Percentiles rank a stretch among this genome's conserved stretches.
Conservation (phyloP, 2,888 invertebrate species). For the Drosophila siamana region DNA sequence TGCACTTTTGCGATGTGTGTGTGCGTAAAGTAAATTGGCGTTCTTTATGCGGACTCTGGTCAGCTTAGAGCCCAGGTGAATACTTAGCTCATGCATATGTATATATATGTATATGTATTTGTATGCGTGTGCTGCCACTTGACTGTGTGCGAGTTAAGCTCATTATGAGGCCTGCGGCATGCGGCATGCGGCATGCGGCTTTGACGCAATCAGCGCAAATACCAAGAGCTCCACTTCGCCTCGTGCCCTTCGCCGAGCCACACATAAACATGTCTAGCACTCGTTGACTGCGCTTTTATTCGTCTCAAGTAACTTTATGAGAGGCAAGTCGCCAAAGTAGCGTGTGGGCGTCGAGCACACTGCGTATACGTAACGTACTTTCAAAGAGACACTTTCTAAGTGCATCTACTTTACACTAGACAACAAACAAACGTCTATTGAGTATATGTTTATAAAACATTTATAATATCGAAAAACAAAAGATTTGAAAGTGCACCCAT, state of each 20-base stretch:
- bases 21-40: slow-evolving; percentile 24
- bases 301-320: slow-evolving; percentile 15
- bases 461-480: too few species aligned
- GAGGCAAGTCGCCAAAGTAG: slow-evolving; percentile 20
- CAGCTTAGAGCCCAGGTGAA: slow-evolving; percentile 20
- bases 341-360: slow-evolving; percentile 1
- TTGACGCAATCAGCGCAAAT: slow-evolving; percentile 59
- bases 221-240: slow-evolving; percentile 13
- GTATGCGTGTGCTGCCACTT: slow-evolving; percentile 12
- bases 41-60: slow-evolving; percentile 16
- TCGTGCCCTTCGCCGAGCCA: not conserved
- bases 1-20: slow-evolving; percentile 5
- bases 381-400: not conserved
- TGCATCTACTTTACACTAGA: slow-evolving; percentile 9
- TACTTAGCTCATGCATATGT: slow-evolving; percentile 17
- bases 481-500: too few species aligned
- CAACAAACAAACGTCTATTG: not conserved
- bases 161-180: slow-evolving; percentile 62
- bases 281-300: slow-evolving; percentile 15
- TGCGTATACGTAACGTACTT: slow-evolving; percentile 28
- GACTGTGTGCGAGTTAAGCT: slow-evolving; percentile 58
- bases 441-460: not conserved
- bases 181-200: slow-evolving; percentile 45
- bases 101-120: too few species aligned
- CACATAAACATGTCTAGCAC: slow-evolving; percentile 2